Conservation (phyloP, 2,797 vertebrate species). For the Natrix natrix region DNA sequence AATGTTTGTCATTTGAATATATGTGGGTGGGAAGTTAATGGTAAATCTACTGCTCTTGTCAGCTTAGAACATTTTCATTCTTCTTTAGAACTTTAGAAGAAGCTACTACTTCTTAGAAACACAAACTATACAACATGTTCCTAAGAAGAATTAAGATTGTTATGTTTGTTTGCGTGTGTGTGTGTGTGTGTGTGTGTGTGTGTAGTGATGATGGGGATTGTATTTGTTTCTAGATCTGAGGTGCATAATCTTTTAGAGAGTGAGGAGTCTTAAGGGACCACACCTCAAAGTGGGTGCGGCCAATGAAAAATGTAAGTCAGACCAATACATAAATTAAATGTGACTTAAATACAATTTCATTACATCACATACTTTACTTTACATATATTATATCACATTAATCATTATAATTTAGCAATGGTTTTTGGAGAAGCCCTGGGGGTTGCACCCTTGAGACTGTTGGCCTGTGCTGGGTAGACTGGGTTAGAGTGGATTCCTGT, state of each 20-base stretch:
- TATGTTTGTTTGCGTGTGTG: background rate
- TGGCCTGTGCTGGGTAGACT: background rate
- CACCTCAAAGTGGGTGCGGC: background rate
- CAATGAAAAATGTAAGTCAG: background rate
- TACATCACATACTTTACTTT: background rate
- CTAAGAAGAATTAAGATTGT: background rate
- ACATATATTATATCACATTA: background rate
- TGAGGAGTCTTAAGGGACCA: background rate
- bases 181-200: background rate
- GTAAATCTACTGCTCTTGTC: constrained; percentile 22
- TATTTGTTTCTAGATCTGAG: background rate
- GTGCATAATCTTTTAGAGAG: background rate
- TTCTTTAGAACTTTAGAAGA: background rate
- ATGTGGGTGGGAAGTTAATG: background rate
- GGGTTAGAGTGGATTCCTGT: background rate
- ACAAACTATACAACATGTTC: background rate
- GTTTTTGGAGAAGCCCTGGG: background rate
- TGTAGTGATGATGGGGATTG: background rate
- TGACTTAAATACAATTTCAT: background rate
- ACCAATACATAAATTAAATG: background rate
- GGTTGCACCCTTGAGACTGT: background rate
- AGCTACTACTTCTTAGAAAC: background rate
- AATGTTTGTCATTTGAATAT: constrained; percentile 28
- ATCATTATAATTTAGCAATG: background rate
- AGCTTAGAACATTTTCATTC: constrained; percentile 30